phyloP scores from a whole-genome alignment of 2,113 vertebrate species.

The Bujurquina vittata region DNA sequence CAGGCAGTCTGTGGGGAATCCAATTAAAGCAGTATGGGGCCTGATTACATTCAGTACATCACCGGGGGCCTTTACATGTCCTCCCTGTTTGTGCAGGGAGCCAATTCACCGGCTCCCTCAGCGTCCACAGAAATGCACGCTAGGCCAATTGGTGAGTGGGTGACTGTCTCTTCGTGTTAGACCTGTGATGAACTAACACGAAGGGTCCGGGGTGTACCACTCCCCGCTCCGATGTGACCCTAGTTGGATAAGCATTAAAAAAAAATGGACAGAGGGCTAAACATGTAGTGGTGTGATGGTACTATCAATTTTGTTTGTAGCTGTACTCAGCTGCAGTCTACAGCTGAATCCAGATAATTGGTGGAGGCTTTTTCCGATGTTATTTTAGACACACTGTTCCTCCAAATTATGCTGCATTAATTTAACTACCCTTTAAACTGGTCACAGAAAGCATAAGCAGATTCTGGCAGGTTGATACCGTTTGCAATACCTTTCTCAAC shows the following conservation, averaged over 20 bases:
- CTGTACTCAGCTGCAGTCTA: background rate
- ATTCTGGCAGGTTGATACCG: background rate
- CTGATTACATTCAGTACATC: background rate
- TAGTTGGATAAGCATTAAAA: background rate
- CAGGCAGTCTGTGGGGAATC: background rate
- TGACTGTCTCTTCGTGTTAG: background rate
- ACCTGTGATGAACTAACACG: background rate
- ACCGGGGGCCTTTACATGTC: background rate
- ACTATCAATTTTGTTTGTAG: background rate
- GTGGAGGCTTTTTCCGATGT: background rate
- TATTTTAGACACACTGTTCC: background rate
- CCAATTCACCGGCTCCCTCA: no score
- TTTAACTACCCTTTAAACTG: background rate
- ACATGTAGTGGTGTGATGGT: background rate
- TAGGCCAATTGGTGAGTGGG: background rate
- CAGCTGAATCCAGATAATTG: background rate
- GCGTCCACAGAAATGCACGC: background rate
- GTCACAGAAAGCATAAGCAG: rapidly evolving
- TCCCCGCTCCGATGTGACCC: background rate
- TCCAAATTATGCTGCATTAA: background rate
- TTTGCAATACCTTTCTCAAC: background rate
- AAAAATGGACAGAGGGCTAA: background rate
- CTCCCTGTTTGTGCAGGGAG: background rate
- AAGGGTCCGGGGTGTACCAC: background rate
- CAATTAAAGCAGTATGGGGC: background rate